These are phyloP conservation scores for Atherix ibis DNA, from an alignment of 2,888 invertebrate genomes.

Conservation along the genomic window DNA sequence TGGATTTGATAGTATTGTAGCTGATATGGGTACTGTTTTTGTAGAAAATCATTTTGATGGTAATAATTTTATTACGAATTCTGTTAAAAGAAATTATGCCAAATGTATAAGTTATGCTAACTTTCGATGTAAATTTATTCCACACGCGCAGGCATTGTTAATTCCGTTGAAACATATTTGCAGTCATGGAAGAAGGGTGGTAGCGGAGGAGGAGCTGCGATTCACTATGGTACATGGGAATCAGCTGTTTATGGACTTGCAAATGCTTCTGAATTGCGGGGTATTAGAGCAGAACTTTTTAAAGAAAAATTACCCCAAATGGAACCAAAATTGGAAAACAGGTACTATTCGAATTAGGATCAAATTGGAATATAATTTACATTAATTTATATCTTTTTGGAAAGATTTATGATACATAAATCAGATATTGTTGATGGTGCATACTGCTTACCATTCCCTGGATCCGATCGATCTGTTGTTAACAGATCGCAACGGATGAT, in stretches of 20 bases:
- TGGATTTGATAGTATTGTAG: slow-evolving; percentile 85
- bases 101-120: neutral
- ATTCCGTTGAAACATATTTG: slow-evolving; percentile 62
- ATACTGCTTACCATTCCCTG: slow-evolving; percentile 67
- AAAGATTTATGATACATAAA: slow-evolving; percentile 39
- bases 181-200: slow-evolving; percentile 25
- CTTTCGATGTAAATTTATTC: neutral
- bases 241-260: slow-evolving; percentile 68
- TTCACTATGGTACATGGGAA: slow-evolving; percentile 82
- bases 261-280: slow-evolving; percentile 43
- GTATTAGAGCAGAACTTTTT: slow-evolving; percentile 50
- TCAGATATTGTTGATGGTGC: slow-evolving; percentile 26
- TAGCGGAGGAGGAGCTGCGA: slow-evolving; percentile 30
- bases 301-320: slow-evolving; percentile 45
- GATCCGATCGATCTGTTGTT: slow-evolving; percentile 71
- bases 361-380: slow-evolving; percentile 3
- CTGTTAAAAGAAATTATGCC: neutral
- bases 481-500: slow-evolving; percentile 64
- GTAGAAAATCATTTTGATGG: slow-evolving; percentile 59
- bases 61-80: slow-evolving; percentile 4
- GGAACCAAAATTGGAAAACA: slow-evolving; percentile 41
- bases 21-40: slow-evolving; percentile 72
- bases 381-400: no score
- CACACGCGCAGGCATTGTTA: slow-evolving; percentile 50
- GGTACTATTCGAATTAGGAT: no score